Evolutionary conservation across 2,113 vertebrate genomes (phyloP).

Genomic region (Aldabrachelys gigantea): DNA sequence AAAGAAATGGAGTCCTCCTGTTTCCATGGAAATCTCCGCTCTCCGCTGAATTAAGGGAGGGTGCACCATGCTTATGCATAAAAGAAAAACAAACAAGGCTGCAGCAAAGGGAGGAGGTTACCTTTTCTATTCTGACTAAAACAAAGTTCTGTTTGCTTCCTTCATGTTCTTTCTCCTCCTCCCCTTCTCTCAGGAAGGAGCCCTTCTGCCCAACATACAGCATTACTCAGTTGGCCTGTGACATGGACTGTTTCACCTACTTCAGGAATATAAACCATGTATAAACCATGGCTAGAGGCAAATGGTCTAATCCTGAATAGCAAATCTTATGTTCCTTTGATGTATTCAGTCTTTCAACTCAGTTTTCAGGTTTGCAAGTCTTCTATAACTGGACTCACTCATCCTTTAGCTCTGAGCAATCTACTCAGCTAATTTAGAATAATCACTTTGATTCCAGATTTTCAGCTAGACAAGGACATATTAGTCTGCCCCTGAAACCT

Average conservation of each 20-base stretch:
- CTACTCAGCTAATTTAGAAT: not conserved
- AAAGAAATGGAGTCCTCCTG: slow-evolving; percentile 51
- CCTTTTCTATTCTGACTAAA: slow-evolving; percentile 3
- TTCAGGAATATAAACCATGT: not conserved
- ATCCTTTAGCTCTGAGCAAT: not conserved
- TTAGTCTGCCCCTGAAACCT: not conserved
- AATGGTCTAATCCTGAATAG: not conserved
- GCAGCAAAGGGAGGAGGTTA: not conserved
- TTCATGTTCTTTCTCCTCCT: not conserved
- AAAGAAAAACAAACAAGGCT: slow-evolving; percentile 48
- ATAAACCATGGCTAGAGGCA: not conserved
- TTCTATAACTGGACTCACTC: not conserved
- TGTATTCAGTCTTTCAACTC: not conserved
- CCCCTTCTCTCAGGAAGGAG: not conserved
- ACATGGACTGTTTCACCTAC: not conserved
- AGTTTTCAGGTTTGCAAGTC: not conserved
- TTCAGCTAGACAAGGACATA: not conserved
- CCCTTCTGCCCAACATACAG: not conserved
- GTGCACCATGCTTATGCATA: not conserved
- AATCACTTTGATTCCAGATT: not conserved
- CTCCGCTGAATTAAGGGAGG: slow-evolving; percentile 38
- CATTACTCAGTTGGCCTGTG: not conserved
- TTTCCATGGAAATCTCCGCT: slow-evolving; percentile 62
- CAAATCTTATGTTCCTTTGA: not conserved
- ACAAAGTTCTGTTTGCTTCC: not conserved